These are phyloP conservation scores for Cerceris ruficornis DNA, from an alignment of 2,888 invertebrate species.

Conservation along the genomic window DNA sequence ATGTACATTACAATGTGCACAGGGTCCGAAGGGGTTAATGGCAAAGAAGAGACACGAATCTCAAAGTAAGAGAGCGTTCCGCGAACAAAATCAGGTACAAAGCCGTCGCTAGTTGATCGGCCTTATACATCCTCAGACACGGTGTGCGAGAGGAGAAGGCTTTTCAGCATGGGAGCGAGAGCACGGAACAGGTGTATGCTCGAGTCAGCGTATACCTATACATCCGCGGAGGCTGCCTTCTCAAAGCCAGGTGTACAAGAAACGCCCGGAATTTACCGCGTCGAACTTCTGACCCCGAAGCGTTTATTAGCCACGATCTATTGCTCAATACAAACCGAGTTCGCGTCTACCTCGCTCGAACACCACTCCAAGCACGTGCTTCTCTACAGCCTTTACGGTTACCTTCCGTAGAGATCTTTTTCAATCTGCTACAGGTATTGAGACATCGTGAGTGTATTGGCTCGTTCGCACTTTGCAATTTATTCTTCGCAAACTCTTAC, in stretches of 20 bases:
- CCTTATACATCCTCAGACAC: slow-evolving; percentile 22
- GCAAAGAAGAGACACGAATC: neutral
- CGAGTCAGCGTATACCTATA: slow-evolving; percentile 44
- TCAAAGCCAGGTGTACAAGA: slow-evolving; percentile 60
- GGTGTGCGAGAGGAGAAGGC: slow-evolving; percentile 29
- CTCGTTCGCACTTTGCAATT: no score
- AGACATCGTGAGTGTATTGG: no score
- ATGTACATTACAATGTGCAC: no score
- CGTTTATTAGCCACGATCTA: slow-evolving; percentile 62
- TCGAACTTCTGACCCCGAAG: slow-evolving; percentile 67
- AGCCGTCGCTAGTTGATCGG: slow-evolving; percentile 45
- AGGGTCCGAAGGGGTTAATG: no score
- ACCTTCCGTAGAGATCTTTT: slow-evolving; percentile 3
- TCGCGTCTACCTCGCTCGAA: slow-evolving; percentile 17
- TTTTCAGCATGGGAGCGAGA: slow-evolving; percentile 54
- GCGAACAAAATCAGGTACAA: slow-evolving; percentile 18
- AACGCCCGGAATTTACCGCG: slow-evolving; percentile 59
- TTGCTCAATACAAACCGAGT: slow-evolving; percentile 56
- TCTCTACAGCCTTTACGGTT: slow-evolving; percentile 2
- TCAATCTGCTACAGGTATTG: neutral
- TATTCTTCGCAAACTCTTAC: no score
- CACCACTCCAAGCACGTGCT: slow-evolving; percentile 4
- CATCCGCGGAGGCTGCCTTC: slow-evolving; percentile 40
- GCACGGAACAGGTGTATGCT: slow-evolving; percentile 65
- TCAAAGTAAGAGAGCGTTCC: neutral